Conservation (phyloP, 2,888 invertebrate species). For the Cotesia congregata region DNA sequence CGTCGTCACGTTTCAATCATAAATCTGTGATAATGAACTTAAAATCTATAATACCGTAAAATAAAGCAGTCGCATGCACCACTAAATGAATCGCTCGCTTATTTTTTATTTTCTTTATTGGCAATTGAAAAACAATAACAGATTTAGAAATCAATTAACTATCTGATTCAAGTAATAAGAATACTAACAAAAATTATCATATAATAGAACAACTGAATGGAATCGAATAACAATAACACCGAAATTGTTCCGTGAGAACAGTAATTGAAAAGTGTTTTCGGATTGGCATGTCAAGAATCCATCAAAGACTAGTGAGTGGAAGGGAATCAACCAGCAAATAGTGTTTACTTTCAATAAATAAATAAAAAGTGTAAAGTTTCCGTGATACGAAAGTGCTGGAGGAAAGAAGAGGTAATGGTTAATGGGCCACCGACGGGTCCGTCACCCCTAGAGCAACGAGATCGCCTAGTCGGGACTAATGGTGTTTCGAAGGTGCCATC, state of each 20-base stretch:
- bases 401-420: conserved; percentile 50
- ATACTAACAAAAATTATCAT: conserved; percentile 3
- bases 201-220: too few relatives aligned
- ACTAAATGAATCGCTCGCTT: conserved; percentile 62
- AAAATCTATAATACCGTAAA: conserved; percentile 35
- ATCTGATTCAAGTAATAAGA: not conserved
- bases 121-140: conserved; percentile 46
- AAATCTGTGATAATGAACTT: conserved; percentile 6
- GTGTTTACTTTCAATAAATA: not conserved
- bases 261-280: not conserved
- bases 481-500: conserved; percentile 40
- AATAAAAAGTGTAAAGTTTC: conserved; percentile 20
- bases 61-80: conserved; percentile 50
- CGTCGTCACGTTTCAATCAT: conserved; percentile 11
- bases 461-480: conserved; percentile 50
- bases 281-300: conserved; percentile 11
- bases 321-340: not conserved
- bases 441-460: conserved; percentile 50
- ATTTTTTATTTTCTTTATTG: conserved; percentile 65
- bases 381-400: conserved; percentile 16
- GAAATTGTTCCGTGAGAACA: not conserved
- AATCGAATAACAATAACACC: not conserved
- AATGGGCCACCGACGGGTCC: conserved; percentile 49
- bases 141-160: conserved; percentile 1
- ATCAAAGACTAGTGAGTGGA: not conserved